Evolutionary conservation across 2,113 vertebrate genomes (phyloP).

Genomic region (Vimba vimba): DNA sequence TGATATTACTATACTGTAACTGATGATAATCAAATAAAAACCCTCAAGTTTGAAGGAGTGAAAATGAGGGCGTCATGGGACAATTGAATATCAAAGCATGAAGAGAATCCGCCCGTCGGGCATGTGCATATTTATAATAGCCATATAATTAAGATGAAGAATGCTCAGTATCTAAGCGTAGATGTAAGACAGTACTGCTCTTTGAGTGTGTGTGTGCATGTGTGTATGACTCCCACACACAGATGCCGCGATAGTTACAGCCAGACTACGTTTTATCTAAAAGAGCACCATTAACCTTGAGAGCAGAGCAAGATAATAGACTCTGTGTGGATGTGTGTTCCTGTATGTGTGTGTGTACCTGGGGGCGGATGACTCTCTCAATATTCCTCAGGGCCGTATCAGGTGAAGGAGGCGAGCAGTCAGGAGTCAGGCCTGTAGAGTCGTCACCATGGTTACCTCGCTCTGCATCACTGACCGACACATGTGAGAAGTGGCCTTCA

Average conservation of each 20-base stretch:
- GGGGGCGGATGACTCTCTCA: constrained; percentile 97
- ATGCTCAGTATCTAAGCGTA: constrained; percentile 25
- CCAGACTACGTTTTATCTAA: constrained; percentile 37
- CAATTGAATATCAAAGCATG: constrained; percentile 31
- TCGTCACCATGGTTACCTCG: constrained; percentile 92
- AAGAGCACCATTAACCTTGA: constrained; percentile 45
- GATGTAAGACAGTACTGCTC: constrained; percentile 21
- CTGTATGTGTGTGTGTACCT: constrained; percentile 77
- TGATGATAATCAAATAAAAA: constrained; percentile 8
- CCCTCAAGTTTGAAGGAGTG: constrained; percentile 18
- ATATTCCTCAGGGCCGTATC: constrained; percentile 98
- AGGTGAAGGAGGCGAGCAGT: constrained; percentile 96
- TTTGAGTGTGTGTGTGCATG: constrained; percentile 19
- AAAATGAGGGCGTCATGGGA: not conserved
- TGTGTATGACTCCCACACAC: constrained; percentile 33
- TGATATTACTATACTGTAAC: constrained; percentile 8
- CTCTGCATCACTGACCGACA: constrained; percentile 84
- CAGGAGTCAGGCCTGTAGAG: constrained; percentile 93
- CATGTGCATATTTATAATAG: constrained; percentile 39
- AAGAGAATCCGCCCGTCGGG: constrained; percentile 2
- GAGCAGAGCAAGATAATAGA: constrained; percentile 44
- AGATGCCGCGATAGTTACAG: constrained; percentile 16
- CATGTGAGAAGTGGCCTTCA: constrained; percentile 91
- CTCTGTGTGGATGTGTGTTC: constrained; percentile 37
- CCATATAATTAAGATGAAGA: constrained; percentile 30